Evolutionary conservation across 2,113 vertebrate genomes (phyloP), one percentile per base, ranked within the genome.

Genomic region (Notechis scutatus): DNA sequence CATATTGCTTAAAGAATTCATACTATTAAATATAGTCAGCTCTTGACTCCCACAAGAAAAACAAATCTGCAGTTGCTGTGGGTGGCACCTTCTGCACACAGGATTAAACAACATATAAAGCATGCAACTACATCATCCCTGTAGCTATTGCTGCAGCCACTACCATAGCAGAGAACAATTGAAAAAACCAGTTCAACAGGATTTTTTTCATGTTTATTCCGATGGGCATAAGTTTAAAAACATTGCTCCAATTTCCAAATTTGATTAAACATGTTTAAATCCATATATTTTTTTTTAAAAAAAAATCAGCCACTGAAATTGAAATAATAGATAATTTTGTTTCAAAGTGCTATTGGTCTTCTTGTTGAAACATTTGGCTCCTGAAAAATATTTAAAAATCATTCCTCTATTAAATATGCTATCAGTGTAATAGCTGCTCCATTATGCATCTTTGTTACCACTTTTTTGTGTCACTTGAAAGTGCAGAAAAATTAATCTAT

Each of bases 291-390:
- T 23, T 69, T 69, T n/a, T 15, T 14, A 11, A 52, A 56, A 29
- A 34, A 56, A 47, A 14, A 86, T 88, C 42, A 93, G 91, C 85
- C 39, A 26, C 59, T n/a, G 47, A 50, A 50, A 74, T 61, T 88
- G 5, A 89, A 3, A 91, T 18, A 95, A 29, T 94, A 24, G 90
- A 29, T 0, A 74, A 56, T 42, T 29, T 39, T 26, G 23, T 15
- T 85, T 57, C 45, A 85, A 24, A 7, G 7, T 50, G 90, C 23
- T 69, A 85, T 74, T 50, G 85, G 26, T 90, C 45, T 54, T 95
- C 11, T 52, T 74, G 86, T 7, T 57, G 39, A 89, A 93, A 9
- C 91, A 91, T 93, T 94, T 95, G 34, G 39, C 85, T 94, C 29
- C 47, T 34, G 87, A 92, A 21, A 39, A 92, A 18, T 56, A 50